Percentiles rank a stretch among this genome's conserved stretches.
Conservation (phyloP, 2,888 invertebrate genomes). For the Zygogramma bicolorata region DNA sequence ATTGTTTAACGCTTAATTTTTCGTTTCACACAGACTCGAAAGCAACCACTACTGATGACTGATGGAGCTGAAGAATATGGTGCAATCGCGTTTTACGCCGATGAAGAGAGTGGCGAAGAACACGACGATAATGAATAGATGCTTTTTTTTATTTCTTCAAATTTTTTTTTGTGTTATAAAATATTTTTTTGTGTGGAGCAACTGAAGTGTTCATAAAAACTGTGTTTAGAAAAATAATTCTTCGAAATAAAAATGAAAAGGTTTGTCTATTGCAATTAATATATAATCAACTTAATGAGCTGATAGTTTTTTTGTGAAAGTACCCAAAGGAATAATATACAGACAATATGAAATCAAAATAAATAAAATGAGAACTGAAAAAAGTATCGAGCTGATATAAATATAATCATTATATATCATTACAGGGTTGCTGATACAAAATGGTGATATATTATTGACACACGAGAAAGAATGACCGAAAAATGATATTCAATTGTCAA, state of each 20-base stretch:
- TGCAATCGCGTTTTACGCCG: no score
- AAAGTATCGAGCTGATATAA: not conserved
- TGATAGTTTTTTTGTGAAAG: not conserved
- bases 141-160: no score
- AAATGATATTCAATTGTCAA: no score
- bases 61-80: no score
- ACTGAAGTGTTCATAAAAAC: not conserved
- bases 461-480: no score
- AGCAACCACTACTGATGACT: not conserved
- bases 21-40: not conserved
- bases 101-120: no score
- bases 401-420: not conserved
- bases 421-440: not conserved
- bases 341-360: not conserved
- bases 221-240: not conserved
- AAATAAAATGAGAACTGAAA: not conserved
- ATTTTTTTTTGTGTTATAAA: no score
- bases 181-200: not conserved
- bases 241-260: not conserved
- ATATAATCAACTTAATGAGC: not conserved
- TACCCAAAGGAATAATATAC: not conserved
- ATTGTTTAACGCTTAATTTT: not conserved
- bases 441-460: not conserved
- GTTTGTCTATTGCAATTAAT: not conserved
- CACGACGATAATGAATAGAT: no score